A percentile compares a stretch with the other conserved stretches of the same genome.
Evolutionary conservation across 2,888 invertebrate species (phyloP).

Genomic region (Eupithecia centaureata): DNA sequence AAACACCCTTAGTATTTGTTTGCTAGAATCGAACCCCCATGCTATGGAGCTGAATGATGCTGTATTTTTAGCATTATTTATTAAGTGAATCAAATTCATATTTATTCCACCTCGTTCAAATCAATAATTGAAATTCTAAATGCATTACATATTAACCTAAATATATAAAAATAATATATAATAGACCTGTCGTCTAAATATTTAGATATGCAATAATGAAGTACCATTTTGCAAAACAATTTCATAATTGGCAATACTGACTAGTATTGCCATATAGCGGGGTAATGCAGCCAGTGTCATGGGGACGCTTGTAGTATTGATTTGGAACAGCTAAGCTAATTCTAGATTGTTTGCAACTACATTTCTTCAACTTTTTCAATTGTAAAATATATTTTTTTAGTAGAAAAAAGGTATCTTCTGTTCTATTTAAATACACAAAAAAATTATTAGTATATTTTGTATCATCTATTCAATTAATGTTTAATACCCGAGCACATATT

Average conservation of each 20-base stretch:
- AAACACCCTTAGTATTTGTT: no score
- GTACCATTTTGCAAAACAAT: neutral
- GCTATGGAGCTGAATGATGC: neutral
- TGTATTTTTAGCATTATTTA: neutral
- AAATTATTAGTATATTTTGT: no score
- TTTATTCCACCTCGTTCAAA: conserved; percentile 4
- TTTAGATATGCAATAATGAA: neutral
- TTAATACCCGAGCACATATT: no score
- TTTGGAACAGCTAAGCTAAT: neutral
- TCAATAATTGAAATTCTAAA: conserved; percentile 3
- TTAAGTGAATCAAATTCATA: neutral
- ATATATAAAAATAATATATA: neutral
- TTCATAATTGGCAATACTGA: no score
- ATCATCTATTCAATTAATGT: no score
- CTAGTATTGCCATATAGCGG: no score
- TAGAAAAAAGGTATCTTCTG: no score
- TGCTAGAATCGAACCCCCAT: no score
- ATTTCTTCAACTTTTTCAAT: neutral
- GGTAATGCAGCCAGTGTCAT: neutral
- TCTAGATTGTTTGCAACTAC: neutral
- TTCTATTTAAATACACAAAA: no score
- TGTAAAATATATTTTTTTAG: no score
- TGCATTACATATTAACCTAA: conserved; percentile 2
- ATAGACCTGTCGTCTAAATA: neutral
- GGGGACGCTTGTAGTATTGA: neutral